phyloP scores from a whole-genome alignment of 2,797 vertebrate genomes.

The Coregonus suidteri region DNA sequence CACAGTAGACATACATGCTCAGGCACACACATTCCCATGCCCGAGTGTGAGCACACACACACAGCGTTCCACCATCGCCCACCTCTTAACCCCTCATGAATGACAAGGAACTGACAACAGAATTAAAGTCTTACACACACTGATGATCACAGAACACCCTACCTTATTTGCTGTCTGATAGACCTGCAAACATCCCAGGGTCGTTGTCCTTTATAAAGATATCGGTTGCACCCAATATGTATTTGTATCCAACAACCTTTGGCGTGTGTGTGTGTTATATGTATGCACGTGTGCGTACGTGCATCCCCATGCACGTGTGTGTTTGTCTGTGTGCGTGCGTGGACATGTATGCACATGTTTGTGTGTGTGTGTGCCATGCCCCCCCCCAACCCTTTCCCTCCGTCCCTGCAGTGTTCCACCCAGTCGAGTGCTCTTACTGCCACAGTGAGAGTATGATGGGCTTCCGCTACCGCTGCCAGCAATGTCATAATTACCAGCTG shows the following conservation, averaged over 20 bases:
- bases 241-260: constrained; percentile 44
- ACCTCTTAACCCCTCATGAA: neutral
- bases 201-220: neutral
- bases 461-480: constrained; percentile 99
- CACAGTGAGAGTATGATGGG: constrained; percentile 99
- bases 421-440: constrained; percentile 98
- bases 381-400: constrained; percentile 36
- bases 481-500: constrained; percentile 99
- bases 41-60: constrained; percentile 2
- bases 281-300: neutral
- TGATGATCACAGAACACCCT: neutral
- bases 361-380: constrained; percentile 28
- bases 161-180: neutral
- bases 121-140: constrained; percentile 14
- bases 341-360: neutral
- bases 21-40: neutral
- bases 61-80: neutral
- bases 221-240: constrained; percentile 3
- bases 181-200: constrained; percentile 3
- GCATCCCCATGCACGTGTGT: constrained; percentile 10
- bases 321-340: constrained; percentile 18
- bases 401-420: constrained; percentile 91
- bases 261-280: constrained; percentile 26
- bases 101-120: constrained; percentile 15
- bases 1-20: neutral